Percentiles rank a stretch among this genome's conserved stretches.
These are phyloP conservation scores for Sebastes jordani DNA, from an alignment of 2,797 vertebrate genomes.

Conservation along the genomic window DNA sequence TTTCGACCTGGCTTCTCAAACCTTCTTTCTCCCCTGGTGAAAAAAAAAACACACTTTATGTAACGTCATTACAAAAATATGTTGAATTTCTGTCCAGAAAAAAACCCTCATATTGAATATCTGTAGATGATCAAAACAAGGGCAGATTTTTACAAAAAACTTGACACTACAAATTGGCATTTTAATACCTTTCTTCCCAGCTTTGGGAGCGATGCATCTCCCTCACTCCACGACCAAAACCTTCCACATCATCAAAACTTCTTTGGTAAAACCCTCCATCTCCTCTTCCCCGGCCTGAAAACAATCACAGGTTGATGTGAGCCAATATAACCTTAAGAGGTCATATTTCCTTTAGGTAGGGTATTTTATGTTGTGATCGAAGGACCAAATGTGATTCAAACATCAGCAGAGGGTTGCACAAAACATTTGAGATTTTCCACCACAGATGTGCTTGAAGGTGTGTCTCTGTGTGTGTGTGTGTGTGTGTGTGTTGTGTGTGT, in stretches of 20 bases:
- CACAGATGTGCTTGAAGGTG: background rate
- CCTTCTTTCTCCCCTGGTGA: conserved; percentile 92
- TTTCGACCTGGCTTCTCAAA: conserved; percentile 99
- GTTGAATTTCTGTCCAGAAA: background rate
- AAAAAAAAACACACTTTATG: background rate
- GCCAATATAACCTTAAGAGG: background rate
- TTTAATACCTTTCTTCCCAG: conserved; percentile 96
- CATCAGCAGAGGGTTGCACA: background rate
- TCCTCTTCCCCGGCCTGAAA: conserved; percentile 94
- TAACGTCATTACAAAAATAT: background rate
- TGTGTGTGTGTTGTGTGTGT: too few relatives aligned
- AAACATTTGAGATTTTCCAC: background rate
- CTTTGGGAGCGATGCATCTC: conserved; percentile 99
- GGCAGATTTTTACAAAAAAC: too few relatives aligned
- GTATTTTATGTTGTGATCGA: background rate
- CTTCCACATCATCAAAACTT: conserved; percentile 99
- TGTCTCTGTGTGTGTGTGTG: too few relatives aligned
- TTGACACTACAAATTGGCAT: background rate
- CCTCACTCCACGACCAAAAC: conserved; percentile 94
- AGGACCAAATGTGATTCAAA: background rate
- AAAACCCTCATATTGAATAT: background rate
- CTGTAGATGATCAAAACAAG: too few relatives aligned
- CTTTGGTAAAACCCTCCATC: conserved; percentile 99
- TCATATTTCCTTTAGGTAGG: background rate
- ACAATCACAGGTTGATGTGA: conserved; percentile 23